Percentiles rank a stretch among this genome's conserved stretches.
These are phyloP conservation scores for Montipora sp. DNA, from an alignment of 64 coral and sea anemone species.

Conservation along the genomic window DNA sequence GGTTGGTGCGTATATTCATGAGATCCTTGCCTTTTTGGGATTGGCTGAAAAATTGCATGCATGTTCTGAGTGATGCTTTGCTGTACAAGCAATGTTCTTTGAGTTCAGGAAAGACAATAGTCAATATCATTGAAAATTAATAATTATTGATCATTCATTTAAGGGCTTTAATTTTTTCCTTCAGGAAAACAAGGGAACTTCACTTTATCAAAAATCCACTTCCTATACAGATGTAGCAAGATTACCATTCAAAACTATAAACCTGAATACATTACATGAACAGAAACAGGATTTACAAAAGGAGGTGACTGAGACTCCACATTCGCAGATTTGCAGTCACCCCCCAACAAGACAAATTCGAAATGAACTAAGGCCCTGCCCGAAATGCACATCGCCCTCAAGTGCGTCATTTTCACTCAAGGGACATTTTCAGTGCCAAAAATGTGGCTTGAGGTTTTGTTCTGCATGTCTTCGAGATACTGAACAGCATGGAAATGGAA, in stretches of 20 bases:
- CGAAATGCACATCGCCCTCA: constrained; percentile 59
- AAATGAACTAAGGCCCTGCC: constrained; percentile 38
- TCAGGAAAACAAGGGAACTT: not conserved
- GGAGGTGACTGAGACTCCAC: not conserved
- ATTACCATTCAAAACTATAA: not conserved
- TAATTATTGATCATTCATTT: too few species aligned
- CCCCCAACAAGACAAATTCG: not conserved
- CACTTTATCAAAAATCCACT: not conserved
- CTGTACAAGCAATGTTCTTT: too few species aligned
- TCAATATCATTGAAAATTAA: too few species aligned
- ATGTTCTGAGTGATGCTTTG: too few species aligned
- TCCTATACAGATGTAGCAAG: not conserved
- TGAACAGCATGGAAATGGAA: not conserved
- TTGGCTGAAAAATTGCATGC: too few species aligned
- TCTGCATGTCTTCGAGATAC: constrained; percentile 28
- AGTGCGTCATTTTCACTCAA: not conserved
- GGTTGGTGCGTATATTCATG: too few species aligned
- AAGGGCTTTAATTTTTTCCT: not conserved
- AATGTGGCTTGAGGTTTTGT: constrained; percentile 60
- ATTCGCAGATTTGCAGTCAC: not conserved
- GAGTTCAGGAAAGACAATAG: too few species aligned
- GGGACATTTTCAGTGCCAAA: constrained; percentile 49
- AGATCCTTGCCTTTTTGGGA: too few species aligned
- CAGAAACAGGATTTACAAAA: not conserved
- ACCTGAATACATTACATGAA: not conserved